Conservation (phyloP, 2,888 invertebrate genomes). For the Drosophila diplacantha region DNA sequence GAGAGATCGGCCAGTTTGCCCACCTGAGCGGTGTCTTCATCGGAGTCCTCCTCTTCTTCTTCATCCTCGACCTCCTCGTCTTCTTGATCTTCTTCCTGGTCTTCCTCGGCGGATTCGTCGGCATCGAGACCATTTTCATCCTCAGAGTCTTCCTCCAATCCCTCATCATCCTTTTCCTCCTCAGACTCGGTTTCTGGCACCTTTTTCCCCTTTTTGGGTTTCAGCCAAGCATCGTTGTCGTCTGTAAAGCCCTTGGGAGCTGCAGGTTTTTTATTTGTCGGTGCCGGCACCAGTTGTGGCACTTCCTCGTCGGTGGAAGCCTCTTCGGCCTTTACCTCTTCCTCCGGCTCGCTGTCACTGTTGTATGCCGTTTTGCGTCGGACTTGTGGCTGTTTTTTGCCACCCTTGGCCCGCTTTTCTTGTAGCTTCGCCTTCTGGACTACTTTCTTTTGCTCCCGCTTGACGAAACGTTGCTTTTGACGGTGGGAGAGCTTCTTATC, state of each 20-base stretch:
- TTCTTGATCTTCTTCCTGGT: slow-evolving; percentile 41
- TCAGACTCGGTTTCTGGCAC: slow-evolving; percentile 61
- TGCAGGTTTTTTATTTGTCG: slow-evolving; percentile 35
- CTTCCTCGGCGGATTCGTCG: slow-evolving; percentile 49
- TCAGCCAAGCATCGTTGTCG: slow-evolving; percentile 85
- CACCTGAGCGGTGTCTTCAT: slow-evolving; percentile 64
- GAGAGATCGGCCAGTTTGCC: slow-evolving; percentile 74
- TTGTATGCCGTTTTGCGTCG: slow-evolving; percentile 67
- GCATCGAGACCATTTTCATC: slow-evolving; percentile 30
- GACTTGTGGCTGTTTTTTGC: slow-evolving; percentile 23
- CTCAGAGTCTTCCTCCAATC: slow-evolving; percentile 39
- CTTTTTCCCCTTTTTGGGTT: slow-evolving; percentile 79
- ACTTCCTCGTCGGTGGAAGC: slow-evolving; percentile 59
- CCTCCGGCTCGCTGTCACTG: slow-evolving; percentile 71
- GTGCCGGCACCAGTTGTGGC: slow-evolving; percentile 42
- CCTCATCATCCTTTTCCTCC: slow-evolving; percentile 57
- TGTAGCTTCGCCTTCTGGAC: slow-evolving; percentile 70
- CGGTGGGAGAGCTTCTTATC: slow-evolving; percentile 83
- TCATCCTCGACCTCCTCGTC: slow-evolving; percentile 40
- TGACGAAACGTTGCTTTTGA: slow-evolving; percentile 83
- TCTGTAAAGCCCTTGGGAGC: slow-evolving; percentile 82
- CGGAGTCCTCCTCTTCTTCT: slow-evolving; percentile 64
- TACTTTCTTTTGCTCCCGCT: slow-evolving; percentile 80
- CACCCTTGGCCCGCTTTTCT: slow-evolving; percentile 46
- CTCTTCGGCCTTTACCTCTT: slow-evolving; percentile 46